These are phyloP conservation scores for Rhabdornis inornatus DNA, from an alignment of 2,113 vertebrate genomes.

Conservation along the genomic window DNA sequence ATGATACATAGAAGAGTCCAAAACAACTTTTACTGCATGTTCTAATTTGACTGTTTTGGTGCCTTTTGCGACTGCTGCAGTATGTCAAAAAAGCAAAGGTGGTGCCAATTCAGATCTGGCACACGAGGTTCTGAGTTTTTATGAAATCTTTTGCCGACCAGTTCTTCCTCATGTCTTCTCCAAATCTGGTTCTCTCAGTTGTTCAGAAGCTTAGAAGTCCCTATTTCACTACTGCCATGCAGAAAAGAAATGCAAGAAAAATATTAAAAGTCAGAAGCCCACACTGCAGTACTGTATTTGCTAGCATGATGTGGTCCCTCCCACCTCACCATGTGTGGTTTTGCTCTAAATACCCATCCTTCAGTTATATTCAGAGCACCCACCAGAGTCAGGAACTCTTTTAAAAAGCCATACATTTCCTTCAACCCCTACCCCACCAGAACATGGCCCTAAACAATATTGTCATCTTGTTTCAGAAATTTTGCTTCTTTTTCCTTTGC, in stretches of 20 bases:
- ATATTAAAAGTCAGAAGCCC: conserved; percentile 72
- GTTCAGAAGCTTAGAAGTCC: conserved; percentile 79
- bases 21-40: conserved; percentile 66
- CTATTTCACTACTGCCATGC: conserved; percentile 81
- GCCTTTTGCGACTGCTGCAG: conserved; percentile 67
- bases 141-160: conserved; percentile 76
- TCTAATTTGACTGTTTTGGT: conserved; percentile 71
- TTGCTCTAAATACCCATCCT: conserved; percentile 18
- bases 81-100: conserved; percentile 74
- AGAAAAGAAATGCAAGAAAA: conserved; percentile 82
- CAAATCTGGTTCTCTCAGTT: conserved; percentile 77
- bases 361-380: not conserved
- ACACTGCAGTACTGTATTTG: conserved; percentile 60
- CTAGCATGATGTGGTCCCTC: conserved; percentile 59
- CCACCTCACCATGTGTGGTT: conserved; percentile 43
- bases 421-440: conserved; percentile 2
- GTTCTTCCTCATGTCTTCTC: conserved; percentile 76
- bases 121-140: conserved; percentile 73
- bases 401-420: not conserved
- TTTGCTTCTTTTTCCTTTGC: not conserved
- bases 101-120: conserved; percentile 73
- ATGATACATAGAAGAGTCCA: conserved; percentile 62
- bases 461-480: not conserved
- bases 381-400: not conserved
- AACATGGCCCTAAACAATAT: not conserved